Evolutionary conservation across 2,888 invertebrate species (phyloP).

Genomic region (Platycheirus rosarum): DNA sequence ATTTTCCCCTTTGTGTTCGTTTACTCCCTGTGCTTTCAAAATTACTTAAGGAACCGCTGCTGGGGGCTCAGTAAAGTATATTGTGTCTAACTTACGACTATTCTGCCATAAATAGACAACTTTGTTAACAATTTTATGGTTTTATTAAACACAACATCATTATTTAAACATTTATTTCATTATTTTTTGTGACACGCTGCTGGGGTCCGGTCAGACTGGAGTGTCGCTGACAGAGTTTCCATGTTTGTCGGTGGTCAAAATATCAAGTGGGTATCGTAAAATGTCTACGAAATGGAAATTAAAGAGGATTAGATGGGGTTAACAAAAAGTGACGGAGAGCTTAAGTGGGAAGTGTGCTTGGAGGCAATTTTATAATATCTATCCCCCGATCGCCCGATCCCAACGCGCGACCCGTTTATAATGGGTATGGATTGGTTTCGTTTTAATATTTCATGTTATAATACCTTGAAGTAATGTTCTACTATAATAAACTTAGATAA

Average conservation of each 20-base stretch:
- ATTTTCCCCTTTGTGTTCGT: not conserved
- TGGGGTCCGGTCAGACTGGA: conserved; percentile 34
- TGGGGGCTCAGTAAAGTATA: not conserved
- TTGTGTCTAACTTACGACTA: conserved; percentile 44
- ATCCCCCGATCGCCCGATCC: no score
- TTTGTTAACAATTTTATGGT: conserved; percentile 74
- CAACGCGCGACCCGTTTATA: no score
- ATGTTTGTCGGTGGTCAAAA: conserved; percentile 67
- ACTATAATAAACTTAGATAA: conserved; percentile 50
- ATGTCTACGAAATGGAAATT: conserved; percentile 52
- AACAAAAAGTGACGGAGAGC: not conserved
- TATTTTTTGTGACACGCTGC: conserved; percentile 60
- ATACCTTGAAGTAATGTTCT: conserved; percentile 58
- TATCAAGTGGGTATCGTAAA: conserved; percentile 68
- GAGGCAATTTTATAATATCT: conserved; percentile 10
- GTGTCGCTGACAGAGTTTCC: conserved; percentile 51
- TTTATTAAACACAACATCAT: conserved; percentile 74
- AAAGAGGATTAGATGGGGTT: conserved; percentile 57
- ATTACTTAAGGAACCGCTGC: conserved; percentile 35
- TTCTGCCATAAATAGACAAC: conserved; percentile 74
- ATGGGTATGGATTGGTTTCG: conserved; percentile 21
- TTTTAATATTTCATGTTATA: conserved; percentile 49
- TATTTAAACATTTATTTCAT: conserved; percentile 73
- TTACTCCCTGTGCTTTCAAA: not conserved
- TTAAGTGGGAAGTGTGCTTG: conserved; percentile 4